Evolutionary conservation across 2,888 invertebrate genomes (phyloP), one percentile per base, ranked within the genome.

Genomic region (Drosophila ezoana): DNA sequence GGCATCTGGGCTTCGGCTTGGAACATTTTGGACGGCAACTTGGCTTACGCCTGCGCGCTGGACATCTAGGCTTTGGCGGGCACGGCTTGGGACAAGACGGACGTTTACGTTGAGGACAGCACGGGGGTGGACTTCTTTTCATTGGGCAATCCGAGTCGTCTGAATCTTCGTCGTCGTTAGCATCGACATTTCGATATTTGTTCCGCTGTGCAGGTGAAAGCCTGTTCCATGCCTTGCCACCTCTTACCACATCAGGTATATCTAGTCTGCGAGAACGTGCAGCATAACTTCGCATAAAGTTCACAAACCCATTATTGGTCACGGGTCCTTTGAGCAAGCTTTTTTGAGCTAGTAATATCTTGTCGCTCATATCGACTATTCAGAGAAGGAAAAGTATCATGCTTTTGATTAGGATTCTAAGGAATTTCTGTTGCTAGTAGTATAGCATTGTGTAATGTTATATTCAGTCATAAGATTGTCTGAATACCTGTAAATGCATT

Each of bases 301-400:
- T 52, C 1, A 20, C 4, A 2, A 57, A 52, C 0, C 64, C 71
- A 48, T 60, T 64, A n/a, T 40, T 59, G 2, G 58, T 52, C 3
- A 51, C 18, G 4, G 63, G 71, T 16, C 38, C 48, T 37, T 0
- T 49, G 4, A 40, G 28, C 1, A 38, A n/a, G 37, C 37, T 57
- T 8, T 57, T 48, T 18, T 58, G 43, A 44, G 47, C 28, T 11
- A 11, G 6, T 9, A 51, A 14, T 4, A 11, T 18, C 1, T 9
- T 20, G n/a, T 45, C 32, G 3, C n/a, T 11, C 58, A 51, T 58
- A 40, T 32, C 11, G 28, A 16, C 57, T 56, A 5, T 33, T 28
- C 8, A 28, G 28, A 2, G 28, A 8, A 28, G 28, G 8, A 28
- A 28, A 28, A 8, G 28, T 8, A 8, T 23, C 8, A 28, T 28